Percentiles rank a stretch among this genome's conserved stretches.
Evolutionary conservation across 2,797 vertebrate genomes (phyloP).

Genomic region (Coregonus suidteri): DNA sequence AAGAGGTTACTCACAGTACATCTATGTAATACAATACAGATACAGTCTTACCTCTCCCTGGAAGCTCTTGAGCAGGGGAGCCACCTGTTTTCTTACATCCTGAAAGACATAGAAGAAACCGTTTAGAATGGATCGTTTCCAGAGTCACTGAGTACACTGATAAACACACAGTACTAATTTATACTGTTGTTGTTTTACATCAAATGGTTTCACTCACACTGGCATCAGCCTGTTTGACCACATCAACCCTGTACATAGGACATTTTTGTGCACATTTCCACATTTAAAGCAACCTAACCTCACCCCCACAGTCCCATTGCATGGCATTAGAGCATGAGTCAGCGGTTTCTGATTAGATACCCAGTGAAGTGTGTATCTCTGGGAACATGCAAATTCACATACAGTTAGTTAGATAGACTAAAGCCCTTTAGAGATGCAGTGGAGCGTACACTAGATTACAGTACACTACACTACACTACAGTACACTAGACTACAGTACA

Average conservation of each 20-base stretch:
- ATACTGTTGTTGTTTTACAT: background rate
- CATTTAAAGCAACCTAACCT: slow-evolving; percentile 7
- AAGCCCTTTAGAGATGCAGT: slow-evolving; percentile 66
- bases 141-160: background rate
- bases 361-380: slow-evolving; percentile 64
- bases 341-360: slow-evolving; percentile 70
- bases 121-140: slow-evolving; percentile 12
- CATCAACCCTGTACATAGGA: background rate
- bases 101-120: slow-evolving; percentile 52
- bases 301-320: slow-evolving; percentile 57
- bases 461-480: background rate
- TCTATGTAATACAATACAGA: no score
- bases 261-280: background rate
- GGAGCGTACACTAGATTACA: slow-evolving; percentile 58
- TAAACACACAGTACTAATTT: background rate
- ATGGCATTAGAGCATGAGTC: slow-evolving; percentile 68
- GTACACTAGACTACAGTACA: background rate
- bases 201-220: background rate
- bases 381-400: slow-evolving; percentile 74
- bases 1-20: no score
- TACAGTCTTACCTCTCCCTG: slow-evolving; percentile 91
- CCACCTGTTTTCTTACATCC: slow-evolving; percentile 99
- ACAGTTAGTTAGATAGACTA: slow-evolving; percentile 55
- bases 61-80: slow-evolving; percentile 98
- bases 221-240: background rate